A percentile compares a stretch with the other conserved stretches of the same genome.
These are phyloP conservation scores for Bubalus kerabau DNA, from an alignment of 2,113 vertebrate genomes.

Conservation along the genomic window DNA sequence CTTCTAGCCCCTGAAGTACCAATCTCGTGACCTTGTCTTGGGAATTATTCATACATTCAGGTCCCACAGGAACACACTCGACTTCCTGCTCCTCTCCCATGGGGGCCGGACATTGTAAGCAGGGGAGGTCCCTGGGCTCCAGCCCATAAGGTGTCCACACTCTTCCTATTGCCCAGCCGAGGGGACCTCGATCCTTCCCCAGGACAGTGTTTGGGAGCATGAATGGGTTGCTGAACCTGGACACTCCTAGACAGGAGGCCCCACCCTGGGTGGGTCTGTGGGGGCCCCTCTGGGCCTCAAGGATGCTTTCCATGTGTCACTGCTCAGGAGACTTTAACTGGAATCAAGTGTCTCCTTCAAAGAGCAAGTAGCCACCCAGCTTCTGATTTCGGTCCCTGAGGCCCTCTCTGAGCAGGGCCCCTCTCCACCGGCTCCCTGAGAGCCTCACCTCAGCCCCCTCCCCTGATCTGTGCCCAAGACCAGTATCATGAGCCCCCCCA, in stretches of 20 bases:
- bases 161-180: neutral
- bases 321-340: neutral
- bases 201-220: neutral
- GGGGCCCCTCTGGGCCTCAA: neutral
- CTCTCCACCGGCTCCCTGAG: neutral
- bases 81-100: neutral
- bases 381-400: neutral
- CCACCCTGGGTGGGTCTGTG: no score
- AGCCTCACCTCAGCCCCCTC: neutral
- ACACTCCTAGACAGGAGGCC: neutral
- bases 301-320: neutral
- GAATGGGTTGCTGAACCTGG: fast-evolving
- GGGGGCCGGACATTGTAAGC: neutral
- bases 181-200: neutral
- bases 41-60: neutral
- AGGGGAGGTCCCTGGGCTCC: neutral
- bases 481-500: no score
- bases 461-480: neutral
- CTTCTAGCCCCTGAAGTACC: neutral
- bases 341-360: neutral
- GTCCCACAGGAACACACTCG: neutral
- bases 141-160: fast-evolving
- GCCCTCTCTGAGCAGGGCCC: neutral
- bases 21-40: neutral
- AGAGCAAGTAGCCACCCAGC: neutral